Evolutionary conservation across 2,113 vertebrate species (phyloP), one percentile per base, ranked within the genome.

Genomic region (Hemicordylus capensis): DNA sequence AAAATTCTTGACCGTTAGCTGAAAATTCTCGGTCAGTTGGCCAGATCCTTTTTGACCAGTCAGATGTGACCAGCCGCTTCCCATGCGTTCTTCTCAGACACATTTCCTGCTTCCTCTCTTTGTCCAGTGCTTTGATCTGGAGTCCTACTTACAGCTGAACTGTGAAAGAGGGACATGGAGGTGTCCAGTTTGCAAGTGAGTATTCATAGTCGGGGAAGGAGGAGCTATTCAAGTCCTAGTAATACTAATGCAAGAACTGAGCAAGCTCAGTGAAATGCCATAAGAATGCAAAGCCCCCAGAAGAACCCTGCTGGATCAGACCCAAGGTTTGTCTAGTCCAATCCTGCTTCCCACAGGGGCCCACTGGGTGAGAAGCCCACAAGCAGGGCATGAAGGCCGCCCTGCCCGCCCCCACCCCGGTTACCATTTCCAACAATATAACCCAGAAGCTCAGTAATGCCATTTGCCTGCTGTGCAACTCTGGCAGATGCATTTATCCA

Each of bases 81-180:
- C 24, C 3, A 70, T 46, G 31, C 48, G 3, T 44, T n/a, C n/a
- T 2, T 1, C 0, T 0, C 0, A 66, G 22, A 6, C 0, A 14
- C 54, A 31, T 56, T 31, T 66, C 46, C 31, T 44, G 7, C 81
- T 66, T 66, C 42, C 19, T 42, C 76, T 1, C 14, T 31, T 10
- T 1, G 1, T 34, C 24, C 85, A 98, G 98, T 98, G 98, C 89
- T 98, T 98, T 0, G 97, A 98, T 90, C 94, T 98, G 90, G 98
- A 98, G 92, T 98, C 98, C 3, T 98, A 98, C 73, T 77, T 97
- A 92, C 96, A 97, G 89, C 95, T 98, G 12, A 97, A 97, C 76
- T 96, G 96, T 28, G 97, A 98, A 93, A 89, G 96, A 86, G 96
- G 96, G 19, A 98, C 98, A 0, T 98, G 98, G 98, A 94, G 97